Evolutionary conservation across 2,113 vertebrate genomes (phyloP).

Genomic region (Alces alces): DNA sequence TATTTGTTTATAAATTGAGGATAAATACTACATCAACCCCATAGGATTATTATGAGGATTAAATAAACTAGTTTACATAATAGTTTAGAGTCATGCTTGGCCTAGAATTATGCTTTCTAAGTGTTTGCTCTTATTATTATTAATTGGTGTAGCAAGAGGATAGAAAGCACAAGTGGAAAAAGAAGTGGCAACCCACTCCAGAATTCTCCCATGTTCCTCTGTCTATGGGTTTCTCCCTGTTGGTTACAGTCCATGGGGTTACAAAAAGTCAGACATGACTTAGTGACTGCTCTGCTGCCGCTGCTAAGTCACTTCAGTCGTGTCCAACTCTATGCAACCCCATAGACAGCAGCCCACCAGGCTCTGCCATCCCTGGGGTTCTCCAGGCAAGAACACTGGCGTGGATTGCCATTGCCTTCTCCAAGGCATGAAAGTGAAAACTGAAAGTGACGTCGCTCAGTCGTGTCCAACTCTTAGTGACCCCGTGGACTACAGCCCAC

Average conservation of each 20-base stretch:
- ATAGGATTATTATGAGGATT: background rate
- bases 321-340: too few relatives aligned
- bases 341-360: too few relatives aligned
- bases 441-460: too few relatives aligned
- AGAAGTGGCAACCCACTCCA: background rate
- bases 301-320: too few relatives aligned
- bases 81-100: background rate
- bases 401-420: too few relatives aligned
- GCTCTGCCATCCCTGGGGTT: too few relatives aligned
- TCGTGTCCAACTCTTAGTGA: too few relatives aligned
- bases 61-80: background rate
- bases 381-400: too few relatives aligned
- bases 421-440: too few relatives aligned
- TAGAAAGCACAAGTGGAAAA: background rate
- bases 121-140: background rate
- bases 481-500: too few relatives aligned
- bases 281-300: background rate
- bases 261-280: background rate
- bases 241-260: background rate
- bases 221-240: background rate
- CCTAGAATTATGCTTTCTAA: background rate
- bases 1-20: background rate
- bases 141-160: background rate
- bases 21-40: background rate
- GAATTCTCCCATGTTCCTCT: background rate